phyloP scores from a whole-genome alignment of 2,888 invertebrate species.

The Watsonalla cultraria region DNA sequence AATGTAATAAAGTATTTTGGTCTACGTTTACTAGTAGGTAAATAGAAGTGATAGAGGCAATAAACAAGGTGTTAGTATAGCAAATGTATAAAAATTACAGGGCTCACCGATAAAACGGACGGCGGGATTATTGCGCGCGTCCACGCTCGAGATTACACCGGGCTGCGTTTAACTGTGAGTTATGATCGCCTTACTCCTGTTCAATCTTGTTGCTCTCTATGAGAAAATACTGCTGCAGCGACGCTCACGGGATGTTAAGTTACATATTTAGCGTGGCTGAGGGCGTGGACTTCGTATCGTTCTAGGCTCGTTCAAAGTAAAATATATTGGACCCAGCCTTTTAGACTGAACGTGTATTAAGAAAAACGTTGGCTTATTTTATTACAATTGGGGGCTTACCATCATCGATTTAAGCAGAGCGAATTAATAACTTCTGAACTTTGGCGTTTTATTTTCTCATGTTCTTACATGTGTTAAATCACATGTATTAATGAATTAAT shows the following conservation, averaged over 20 bases:
- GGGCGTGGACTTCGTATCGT: not conserved
- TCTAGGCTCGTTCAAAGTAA: too few species aligned
- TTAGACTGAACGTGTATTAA: too few species aligned
- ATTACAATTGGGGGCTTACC: too few species aligned
- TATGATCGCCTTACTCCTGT: conserved; percentile 68
- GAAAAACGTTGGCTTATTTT: too few species aligned
- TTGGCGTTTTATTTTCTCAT: too few species aligned
- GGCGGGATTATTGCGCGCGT: conserved; percentile 63
- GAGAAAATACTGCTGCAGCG: conserved; percentile 68
- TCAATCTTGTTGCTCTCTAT: conserved; percentile 70
- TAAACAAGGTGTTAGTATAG: conserved; percentile 3
- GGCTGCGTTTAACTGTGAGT: conserved; percentile 68
- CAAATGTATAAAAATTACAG: conserved; percentile 54
- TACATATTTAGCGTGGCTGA: conserved; percentile 36
- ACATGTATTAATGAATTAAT: too few species aligned
- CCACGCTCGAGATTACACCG: conserved; percentile 64
- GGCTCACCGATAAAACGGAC: conserved; percentile 52
- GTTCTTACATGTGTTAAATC: too few species aligned
- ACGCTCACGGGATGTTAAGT: conserved; percentile 51
- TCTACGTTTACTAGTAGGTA: not conserved
- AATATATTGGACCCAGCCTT: too few species aligned
- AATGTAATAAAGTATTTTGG: not conserved
- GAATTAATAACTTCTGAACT: too few species aligned
- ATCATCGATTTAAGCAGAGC: too few species aligned
- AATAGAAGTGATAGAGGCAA: not conserved